Base-by-base conservation (phyloP, 2,113 vertebrate genomes). In the Phodopus roborovskii region DNA sequence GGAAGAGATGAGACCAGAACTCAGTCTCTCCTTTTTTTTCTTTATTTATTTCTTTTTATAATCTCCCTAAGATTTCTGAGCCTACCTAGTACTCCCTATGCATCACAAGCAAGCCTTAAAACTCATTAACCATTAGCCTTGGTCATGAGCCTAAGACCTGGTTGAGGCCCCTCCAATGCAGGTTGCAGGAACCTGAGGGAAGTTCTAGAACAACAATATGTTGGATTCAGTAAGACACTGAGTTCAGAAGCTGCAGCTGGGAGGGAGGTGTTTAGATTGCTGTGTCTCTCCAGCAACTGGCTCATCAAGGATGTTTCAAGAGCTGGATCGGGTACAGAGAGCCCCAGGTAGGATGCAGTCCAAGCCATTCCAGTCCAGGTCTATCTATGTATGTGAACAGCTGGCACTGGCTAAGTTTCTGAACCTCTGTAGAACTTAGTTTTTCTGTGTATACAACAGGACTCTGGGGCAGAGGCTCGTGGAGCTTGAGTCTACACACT, bases 211-310 rank as follows among this genome's bases (percentile, higher is more conserved):
- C n/a, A 62, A 56, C n/a, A 0, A 2, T 28, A 42, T 20, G 19
- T 33, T 33, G 7, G 62, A 15, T 1, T 11, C 42, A 39, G 48
- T 16, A 70, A 26, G 64, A 68, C 15, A 20, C 16, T 60, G 0
- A 0, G 1, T 33, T 33, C n/a, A 26, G 92, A 68, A 79, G n/a
- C 11, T 22, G 0, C 7, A 71, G 6, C 0, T 0, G 16, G 22
- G 3, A 1, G 2, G 12, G 20, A 11, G 20, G 8, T 39, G 10
- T 39, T 20, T 10, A 13, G 15, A 39, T 5, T 16, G 7, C 24
- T 39, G 42, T 15, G 36, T 20, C 58, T 33, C 33, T 7, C 36
- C 2, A 2, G 22, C 2, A 2, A 7, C 28, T 50, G 33, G 82
- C 17, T 30, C 24, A 13, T 42, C 7, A 1, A 56, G 60, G 6